Conservation (phyloP, 1,140 invertebrate genomes). For the Apocrypta bakeri region DNA sequence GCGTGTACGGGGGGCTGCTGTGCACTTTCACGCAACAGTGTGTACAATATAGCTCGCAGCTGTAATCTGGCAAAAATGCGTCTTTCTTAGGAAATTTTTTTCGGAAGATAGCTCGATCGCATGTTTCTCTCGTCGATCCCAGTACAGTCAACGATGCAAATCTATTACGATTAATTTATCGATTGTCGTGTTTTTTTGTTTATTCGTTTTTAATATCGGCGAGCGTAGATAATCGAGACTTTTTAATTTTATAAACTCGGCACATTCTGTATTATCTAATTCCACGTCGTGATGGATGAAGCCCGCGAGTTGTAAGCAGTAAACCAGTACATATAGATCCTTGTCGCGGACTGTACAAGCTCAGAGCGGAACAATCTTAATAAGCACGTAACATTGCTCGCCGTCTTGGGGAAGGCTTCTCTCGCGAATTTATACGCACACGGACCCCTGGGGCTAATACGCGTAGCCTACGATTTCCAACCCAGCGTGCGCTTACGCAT, state of each 20-base stretch:
- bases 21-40: not conserved
- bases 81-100: not conserved
- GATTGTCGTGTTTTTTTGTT: too few relatives aligned
- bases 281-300: not conserved
- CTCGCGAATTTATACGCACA: not conserved
- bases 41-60: not conserved
- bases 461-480: not conserved
- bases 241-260: not conserved
- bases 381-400: conserved; percentile 4
- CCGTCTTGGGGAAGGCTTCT: not conserved
- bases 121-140: too few relatives aligned
- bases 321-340: not conserved
- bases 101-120: not conserved
- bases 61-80: not conserved
- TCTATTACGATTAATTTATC: too few relatives aligned
- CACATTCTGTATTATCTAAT: not conserved
- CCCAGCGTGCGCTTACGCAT: not conserved
- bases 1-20: not conserved
- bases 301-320: not conserved
- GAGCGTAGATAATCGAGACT: too few relatives aligned
- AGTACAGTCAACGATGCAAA: not conserved
- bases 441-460: not conserved
- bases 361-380: conserved; percentile 5
- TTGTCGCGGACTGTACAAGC: not conserved
- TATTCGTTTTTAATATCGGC: too few relatives aligned